phyloP scores from a whole-genome alignment of 2,888 invertebrate species.

The Nemoura dubitans region DNA sequence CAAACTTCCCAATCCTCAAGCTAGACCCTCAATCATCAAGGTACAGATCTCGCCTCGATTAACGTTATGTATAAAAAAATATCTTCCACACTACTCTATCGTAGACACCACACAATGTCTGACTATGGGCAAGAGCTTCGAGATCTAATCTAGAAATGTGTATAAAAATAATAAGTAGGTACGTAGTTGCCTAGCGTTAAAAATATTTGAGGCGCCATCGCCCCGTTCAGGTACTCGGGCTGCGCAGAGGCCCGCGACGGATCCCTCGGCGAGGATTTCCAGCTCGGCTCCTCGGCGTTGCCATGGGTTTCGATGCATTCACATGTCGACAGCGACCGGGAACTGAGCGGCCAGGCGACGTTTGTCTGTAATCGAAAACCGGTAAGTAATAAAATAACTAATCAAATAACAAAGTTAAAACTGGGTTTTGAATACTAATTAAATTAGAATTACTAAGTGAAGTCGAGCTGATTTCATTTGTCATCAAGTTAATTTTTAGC shows the following conservation, averaged over 20 bases:
- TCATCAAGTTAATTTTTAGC: too few species aligned
- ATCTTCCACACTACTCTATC: too few species aligned
- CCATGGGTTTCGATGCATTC: background rate
- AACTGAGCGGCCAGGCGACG: constrained; percentile 63
- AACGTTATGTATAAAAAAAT: background rate
- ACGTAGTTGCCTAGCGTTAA: background rate
- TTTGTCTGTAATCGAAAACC: constrained; percentile 56
- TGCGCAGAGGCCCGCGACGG: background rate
- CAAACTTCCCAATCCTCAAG: background rate
- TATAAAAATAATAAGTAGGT: constrained; percentile 3
- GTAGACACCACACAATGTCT: background rate
- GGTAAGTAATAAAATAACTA: too few species aligned
- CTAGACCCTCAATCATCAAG: too few species aligned
- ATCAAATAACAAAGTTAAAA: too few species aligned
- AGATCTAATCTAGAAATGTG: background rate
- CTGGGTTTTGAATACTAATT: too few species aligned
- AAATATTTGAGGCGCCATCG: background rate
- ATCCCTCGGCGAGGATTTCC: too few species aligned
- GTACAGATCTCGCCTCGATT: background rate
- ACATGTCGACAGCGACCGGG: constrained; percentile 49
- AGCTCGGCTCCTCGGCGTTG: too few species aligned
- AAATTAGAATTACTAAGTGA: too few species aligned
- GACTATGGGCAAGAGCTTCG: background rate
- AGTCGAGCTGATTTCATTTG: too few species aligned
- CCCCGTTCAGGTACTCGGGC: background rate